These are phyloP conservation scores for Phoebastria nigripes DNA, from an alignment of 2,797 vertebrate species.

Conservation along the genomic window DNA sequence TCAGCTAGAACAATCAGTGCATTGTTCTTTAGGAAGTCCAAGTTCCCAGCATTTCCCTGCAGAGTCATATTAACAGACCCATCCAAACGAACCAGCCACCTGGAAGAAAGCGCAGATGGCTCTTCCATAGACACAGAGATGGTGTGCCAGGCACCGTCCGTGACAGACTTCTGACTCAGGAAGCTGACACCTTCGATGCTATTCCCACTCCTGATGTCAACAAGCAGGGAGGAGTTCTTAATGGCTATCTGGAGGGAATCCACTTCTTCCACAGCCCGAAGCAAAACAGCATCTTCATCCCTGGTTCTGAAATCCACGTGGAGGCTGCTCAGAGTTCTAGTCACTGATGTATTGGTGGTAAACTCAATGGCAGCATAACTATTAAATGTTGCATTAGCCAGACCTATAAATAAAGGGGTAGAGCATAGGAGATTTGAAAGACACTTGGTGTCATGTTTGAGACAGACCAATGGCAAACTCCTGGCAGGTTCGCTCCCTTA, in stretches of 20 bases:
- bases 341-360: conserved; percentile 72
- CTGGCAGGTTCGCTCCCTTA: neutral
- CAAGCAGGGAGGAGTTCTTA: conserved; percentile 80
- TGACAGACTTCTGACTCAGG: conserved; percentile 64
- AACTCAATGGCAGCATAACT: conserved; percentile 77
- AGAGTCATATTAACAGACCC: conserved; percentile 62
- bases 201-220: conserved; percentile 77
- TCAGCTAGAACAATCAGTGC: conserved; percentile 76
- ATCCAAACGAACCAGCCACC: conserved; percentile 84
- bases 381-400: conserved; percentile 84
- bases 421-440: neutral
- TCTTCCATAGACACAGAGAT: conserved; percentile 79
- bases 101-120: conserved; percentile 55
- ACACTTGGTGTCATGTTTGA: neutral
- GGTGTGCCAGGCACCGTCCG: conserved; percentile 88
- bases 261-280: conserved; percentile 71
- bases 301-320: conserved; percentile 85
- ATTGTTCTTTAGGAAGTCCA: conserved; percentile 82
- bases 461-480: neutral
- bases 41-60: conserved; percentile 67
- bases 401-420: conserved; percentile 76
- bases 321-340: conserved; percentile 73
- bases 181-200: conserved; percentile 78
- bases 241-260: conserved; percentile 83
- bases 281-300: conserved; percentile 79